These are phyloP conservation scores for Sympetrum striolatum DNA, from an alignment of 2,888 invertebrate genomes.

Conservation along the genomic window DNA sequence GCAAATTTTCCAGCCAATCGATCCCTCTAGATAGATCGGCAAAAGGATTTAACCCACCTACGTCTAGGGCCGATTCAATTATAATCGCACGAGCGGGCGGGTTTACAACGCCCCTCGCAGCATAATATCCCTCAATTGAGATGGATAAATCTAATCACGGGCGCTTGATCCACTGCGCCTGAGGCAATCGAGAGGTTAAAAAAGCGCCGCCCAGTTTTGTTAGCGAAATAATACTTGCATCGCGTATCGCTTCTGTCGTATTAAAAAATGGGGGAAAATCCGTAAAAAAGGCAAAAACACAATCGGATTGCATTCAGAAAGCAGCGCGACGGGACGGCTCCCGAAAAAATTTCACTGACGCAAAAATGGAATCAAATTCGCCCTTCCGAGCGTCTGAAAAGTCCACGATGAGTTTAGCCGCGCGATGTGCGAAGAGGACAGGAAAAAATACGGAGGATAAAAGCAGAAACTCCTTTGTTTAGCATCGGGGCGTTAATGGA, in stretches of 20 bases:
- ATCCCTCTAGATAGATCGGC: not conserved
- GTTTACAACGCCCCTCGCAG: not conserved
- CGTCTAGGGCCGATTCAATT: not conserved
- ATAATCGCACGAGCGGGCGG: not conserved
- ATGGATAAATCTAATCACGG: not conserved
- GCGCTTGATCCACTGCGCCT: not conserved
- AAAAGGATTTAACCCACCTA: not conserved
- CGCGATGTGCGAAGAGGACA: not conserved
- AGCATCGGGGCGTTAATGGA: conserved; percentile 12
- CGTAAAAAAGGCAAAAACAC: not conserved
- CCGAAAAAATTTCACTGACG: conserved; percentile 3
- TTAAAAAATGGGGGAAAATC: not conserved
- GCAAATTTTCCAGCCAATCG: not conserved
- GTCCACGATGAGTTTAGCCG: not conserved
- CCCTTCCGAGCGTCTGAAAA: not conserved
- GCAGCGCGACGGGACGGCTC: no score
- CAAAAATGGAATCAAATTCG: not conserved
- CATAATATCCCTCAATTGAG: not conserved
- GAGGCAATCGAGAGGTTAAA: not conserved
- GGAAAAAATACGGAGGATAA: not conserved
- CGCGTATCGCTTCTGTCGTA: not conserved
- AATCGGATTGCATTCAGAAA: not conserved
- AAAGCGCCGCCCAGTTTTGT: not conserved
- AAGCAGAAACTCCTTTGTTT: not conserved
- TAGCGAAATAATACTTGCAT: not conserved